Conservation (phyloP, 2,888 invertebrate species). For the Auanema sp. region DNA sequence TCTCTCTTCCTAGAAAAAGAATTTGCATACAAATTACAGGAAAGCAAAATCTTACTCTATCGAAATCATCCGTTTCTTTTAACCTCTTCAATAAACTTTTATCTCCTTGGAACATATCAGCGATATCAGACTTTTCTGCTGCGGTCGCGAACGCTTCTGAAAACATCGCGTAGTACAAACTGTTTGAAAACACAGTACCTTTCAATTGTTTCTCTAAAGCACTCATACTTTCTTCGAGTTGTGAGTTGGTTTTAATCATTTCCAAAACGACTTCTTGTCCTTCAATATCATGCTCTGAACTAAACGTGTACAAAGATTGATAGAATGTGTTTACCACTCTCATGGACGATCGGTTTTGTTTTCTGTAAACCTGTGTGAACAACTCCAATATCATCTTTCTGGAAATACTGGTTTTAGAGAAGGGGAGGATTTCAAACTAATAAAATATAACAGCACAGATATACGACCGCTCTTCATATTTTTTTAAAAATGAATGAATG, state of each 20-base stretch:
- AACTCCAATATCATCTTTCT: too few species aligned
- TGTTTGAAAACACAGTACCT: not conserved
- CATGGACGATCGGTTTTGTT: too few species aligned
- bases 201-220: not conserved
- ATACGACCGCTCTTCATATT: too few species aligned
- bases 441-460: too few species aligned
- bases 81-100: not conserved
- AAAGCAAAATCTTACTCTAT: slow-evolving; percentile 6
- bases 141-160: not conserved
- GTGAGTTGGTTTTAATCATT: not conserved
- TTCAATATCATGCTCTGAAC: too few species aligned
- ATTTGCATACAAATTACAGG: not conserved
- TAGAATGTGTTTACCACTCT: too few species aligned
- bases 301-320: too few species aligned
- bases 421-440: too few species aligned
- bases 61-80: slow-evolving; percentile 12
- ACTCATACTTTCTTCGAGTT: not conserved
- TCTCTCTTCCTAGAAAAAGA: slow-evolving; percentile 16
- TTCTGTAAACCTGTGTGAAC: too few species aligned
- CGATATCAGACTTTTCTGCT: slow-evolving; percentile 5
- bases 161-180: not conserved
- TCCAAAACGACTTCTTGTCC: not conserved
- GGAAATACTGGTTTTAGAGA: too few species aligned
- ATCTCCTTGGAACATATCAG: not conserved
- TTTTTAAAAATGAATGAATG: too few species aligned